These are phyloP conservation scores for Drosophila austrosaltans DNA, from an alignment of 2,888 invertebrate genomes.

Conservation along the genomic window DNA sequence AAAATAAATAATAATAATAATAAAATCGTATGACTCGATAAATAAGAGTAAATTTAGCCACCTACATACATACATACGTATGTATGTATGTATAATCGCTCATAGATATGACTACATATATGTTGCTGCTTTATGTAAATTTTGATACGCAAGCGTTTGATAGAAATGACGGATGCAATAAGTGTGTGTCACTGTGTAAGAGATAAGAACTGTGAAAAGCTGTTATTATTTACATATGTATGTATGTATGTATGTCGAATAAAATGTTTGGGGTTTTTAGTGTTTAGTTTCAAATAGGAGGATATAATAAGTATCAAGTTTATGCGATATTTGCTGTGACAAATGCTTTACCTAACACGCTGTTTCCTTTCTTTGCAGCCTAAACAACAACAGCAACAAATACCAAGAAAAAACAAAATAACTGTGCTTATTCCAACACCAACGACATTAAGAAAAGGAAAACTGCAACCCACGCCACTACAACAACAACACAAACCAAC, in stretches of 20 bases:
- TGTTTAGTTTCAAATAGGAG: not conserved
- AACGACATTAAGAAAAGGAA: conserved; percentile 25
- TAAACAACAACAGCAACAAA: conserved; percentile 28
- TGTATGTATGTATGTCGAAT: too few species aligned
- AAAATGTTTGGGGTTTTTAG: not conserved
- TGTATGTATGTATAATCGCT: too few species aligned
- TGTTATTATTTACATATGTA: too few species aligned
- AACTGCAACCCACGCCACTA: conserved; percentile 37
- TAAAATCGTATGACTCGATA: not conserved
- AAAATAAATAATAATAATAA: not conserved
- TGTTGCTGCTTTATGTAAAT: too few species aligned
- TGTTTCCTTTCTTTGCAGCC: conserved; percentile 45
- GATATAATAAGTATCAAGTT: not conserved
- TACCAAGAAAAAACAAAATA: conserved; percentile 20
- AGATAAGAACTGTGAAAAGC: too few species aligned
- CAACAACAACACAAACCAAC: conserved; percentile 29
- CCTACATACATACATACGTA: not conserved
- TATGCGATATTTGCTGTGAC: conserved; percentile 8
- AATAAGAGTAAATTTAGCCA: not conserved
- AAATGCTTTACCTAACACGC: not conserved
- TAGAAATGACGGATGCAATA: too few species aligned
- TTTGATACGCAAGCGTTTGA: too few species aligned
- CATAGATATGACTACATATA: too few species aligned
- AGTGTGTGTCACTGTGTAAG: too few species aligned
- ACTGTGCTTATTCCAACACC: conserved; percentile 43